These are phyloP conservation scores for Hemichromis elongatus DNA, from an alignment of 2,113 vertebrate genomes.

Conservation along the genomic window DNA sequence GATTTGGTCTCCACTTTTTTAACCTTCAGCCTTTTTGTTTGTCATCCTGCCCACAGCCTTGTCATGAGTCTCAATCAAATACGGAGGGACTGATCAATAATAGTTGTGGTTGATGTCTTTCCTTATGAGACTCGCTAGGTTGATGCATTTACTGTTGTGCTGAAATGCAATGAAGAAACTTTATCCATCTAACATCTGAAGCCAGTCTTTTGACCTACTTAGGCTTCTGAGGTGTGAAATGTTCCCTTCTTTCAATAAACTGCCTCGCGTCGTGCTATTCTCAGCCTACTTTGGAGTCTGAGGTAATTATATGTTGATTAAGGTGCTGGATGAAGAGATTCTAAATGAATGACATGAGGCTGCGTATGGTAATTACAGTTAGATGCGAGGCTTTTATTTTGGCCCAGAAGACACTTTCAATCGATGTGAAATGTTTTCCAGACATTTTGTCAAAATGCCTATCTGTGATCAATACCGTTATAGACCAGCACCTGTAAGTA, in stretches of 20 bases:
- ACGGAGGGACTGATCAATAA: slow-evolving; percentile 59
- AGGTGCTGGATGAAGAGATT: background rate
- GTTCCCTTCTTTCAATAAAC: background rate
- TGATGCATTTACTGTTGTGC: slow-evolving; percentile 39
- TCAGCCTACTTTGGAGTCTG: background rate
- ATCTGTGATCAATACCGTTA: slow-evolving; percentile 23
- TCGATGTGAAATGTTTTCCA: slow-evolving; percentile 40
- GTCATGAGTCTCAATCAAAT: slow-evolving; percentile 65
- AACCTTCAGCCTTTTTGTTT: slow-evolving; percentile 66
- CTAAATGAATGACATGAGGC: background rate
- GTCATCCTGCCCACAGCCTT: slow-evolving; percentile 49
- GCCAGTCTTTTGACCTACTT: slow-evolving; percentile 4
- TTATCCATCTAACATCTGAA: slow-evolving; percentile 13
- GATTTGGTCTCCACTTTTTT: slow-evolving; percentile 71
- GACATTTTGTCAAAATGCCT: slow-evolving; percentile 27
- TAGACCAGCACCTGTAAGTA: slow-evolving; percentile 29
- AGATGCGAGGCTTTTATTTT: background rate
- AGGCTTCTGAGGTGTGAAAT: background rate
- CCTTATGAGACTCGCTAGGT: slow-evolving; percentile 44
- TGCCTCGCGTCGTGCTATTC: background rate
- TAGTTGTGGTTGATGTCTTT: slow-evolving; percentile 54
- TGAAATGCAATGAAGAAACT: slow-evolving; percentile 50
- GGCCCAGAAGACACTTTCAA: slow-evolving; percentile 20
- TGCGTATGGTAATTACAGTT: background rate
- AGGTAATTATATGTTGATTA: slow-evolving; percentile 3